Conservation (phyloP, 2,888 invertebrate genomes). For the Chaetoderma sp. region DNA sequence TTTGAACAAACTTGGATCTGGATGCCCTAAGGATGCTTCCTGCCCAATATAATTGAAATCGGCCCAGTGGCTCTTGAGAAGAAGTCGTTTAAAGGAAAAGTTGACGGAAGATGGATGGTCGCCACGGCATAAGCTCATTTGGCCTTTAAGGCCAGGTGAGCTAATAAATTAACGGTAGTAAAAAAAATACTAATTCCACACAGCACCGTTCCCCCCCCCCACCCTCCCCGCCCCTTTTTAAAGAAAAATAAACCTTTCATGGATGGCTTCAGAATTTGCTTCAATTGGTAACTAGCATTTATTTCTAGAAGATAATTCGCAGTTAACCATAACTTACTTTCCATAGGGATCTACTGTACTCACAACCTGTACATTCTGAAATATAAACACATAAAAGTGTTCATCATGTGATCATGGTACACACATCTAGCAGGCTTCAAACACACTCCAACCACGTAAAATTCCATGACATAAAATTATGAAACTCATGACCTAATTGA, state of each 20-base stretch:
- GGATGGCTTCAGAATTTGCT: too few species aligned
- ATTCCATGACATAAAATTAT: background rate
- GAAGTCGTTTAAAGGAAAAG: too few species aligned
- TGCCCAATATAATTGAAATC: too few species aligned
- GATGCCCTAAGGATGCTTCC: too few species aligned
- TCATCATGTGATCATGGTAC: background rate
- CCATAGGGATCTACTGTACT: constrained; percentile 68
- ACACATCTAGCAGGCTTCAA: background rate
- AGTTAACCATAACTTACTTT: constrained; percentile 51
- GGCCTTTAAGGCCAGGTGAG: too few species aligned
- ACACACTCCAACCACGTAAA: background rate
- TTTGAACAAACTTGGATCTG: too few species aligned
- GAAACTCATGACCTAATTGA: background rate
- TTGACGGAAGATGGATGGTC: too few species aligned
- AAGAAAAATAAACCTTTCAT: too few species aligned
- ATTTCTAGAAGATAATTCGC: background rate
- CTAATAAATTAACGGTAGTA: too few species aligned
- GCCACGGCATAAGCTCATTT: too few species aligned
- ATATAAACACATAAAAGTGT: constrained; percentile 16
- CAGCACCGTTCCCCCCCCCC: background rate
- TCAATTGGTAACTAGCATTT: background rate
- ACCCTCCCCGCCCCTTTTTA: too few species aligned
- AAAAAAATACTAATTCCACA: background rate
- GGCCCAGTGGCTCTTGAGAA: too few species aligned
- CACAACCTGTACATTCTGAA: constrained; percentile 68